Conservation (phyloP, 2,888 invertebrate genomes). For the Polymixis flavicincta region DNA sequence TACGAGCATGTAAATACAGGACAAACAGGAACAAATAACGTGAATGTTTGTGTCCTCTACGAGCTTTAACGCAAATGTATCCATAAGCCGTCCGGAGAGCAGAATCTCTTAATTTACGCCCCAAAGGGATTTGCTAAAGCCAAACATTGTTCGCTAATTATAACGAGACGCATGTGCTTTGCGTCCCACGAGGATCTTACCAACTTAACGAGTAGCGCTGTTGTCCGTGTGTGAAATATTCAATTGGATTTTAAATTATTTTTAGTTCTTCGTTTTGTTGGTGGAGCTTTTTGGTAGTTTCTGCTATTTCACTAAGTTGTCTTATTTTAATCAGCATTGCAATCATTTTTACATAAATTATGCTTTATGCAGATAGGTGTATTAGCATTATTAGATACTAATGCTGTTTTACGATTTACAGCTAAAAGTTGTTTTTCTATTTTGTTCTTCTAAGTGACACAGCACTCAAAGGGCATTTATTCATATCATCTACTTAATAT, state of each 20-base stretch:
- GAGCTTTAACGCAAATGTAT: conserved; percentile 85
- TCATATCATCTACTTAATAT: conserved; percentile 20
- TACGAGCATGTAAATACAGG: conserved; percentile 74
- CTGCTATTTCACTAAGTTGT: background rate
- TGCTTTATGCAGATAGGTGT: background rate
- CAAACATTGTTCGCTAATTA: conserved; percentile 91
- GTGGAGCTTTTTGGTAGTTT: background rate
- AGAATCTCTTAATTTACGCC: conserved; percentile 91
- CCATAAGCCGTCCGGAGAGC: conserved; percentile 83
- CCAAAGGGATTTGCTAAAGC: conserved; percentile 90
- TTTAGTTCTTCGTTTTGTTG: conserved; percentile 38
- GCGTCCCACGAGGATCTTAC: conserved; percentile 86
- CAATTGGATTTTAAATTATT: conserved; percentile 50
- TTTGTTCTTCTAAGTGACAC: background rate
- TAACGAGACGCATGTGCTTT: conserved; percentile 88
- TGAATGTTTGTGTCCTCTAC: conserved; percentile 67
- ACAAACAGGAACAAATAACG: conserved; percentile 76
- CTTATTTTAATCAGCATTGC: background rate
- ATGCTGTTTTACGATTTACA: background rate
- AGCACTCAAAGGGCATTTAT: conserved; percentile 45
- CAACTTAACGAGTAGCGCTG: conserved; percentile 82
- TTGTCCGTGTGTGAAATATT: conserved; percentile 64
- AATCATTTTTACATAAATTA: background rate
- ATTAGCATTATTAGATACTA: background rate
- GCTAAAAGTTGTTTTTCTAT: conserved; percentile 5